Evolutionary conservation across 2,888 invertebrate genomes (phyloP).

Genomic region (Noctua comes): DNA sequence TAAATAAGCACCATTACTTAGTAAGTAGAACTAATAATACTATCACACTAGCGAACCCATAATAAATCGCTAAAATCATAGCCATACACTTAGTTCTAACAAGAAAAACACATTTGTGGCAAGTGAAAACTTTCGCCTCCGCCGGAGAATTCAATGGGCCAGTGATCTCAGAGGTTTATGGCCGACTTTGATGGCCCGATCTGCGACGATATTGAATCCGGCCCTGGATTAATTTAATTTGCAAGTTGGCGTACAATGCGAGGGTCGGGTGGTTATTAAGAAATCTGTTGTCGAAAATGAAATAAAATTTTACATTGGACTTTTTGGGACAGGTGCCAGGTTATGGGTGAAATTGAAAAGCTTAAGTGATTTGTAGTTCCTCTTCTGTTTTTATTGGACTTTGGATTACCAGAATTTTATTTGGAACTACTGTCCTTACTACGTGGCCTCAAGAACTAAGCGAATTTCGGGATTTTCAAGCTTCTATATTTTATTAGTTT

Average conservation of each 20-base stretch:
- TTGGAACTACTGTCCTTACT: constrained; percentile 16
- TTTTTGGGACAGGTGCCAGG: constrained; percentile 46
- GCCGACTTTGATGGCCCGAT: constrained; percentile 73
- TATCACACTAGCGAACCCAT: constrained; percentile 20
- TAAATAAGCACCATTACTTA: constrained; percentile 24
- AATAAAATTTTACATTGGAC: constrained; percentile 60
- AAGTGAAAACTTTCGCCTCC: constrained; percentile 75
- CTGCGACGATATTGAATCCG: constrained; percentile 75
- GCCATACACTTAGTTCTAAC: constrained; percentile 69
- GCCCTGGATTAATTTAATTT: constrained; percentile 81
- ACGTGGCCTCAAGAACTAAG: constrained; percentile 11
- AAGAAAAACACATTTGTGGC: constrained; percentile 85
- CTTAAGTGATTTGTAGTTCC: constrained; percentile 51
- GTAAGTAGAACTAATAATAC: constrained; percentile 11
- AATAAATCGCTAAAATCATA: constrained; percentile 61
- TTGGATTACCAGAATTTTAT: constrained; percentile 18
- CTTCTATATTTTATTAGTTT: neutral
- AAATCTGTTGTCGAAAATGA: constrained; percentile 70
- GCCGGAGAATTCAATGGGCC: constrained; percentile 69
- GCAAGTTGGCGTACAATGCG: constrained; percentile 73
- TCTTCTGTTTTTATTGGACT: constrained; percentile 43
- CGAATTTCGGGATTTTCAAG: constrained; percentile 3
- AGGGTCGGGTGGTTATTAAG: constrained; percentile 71
- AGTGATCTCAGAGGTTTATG: constrained; percentile 73
- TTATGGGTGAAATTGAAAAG: constrained; percentile 44